Conservation (phyloP, 2,113 vertebrate species). For the Bos taurus region DNA sequence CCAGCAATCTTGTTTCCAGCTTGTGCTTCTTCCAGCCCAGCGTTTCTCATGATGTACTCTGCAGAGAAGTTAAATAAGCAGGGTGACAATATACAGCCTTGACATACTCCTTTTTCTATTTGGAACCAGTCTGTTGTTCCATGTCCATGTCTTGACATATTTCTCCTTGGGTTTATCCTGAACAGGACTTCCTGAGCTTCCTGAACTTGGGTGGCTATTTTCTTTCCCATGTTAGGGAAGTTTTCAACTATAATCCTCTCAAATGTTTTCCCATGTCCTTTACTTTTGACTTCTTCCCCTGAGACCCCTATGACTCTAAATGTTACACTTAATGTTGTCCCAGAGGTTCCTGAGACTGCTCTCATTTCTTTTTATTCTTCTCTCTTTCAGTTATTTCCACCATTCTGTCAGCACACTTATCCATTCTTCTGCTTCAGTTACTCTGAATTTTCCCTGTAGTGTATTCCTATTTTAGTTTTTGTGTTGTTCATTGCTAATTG, state of each 20-base stretch:
- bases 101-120: no score
- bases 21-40: no score
- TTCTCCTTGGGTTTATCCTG: background rate
- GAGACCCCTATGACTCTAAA: background rate
- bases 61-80: no score
- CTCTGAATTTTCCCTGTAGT: background rate
- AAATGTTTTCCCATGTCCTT: background rate
- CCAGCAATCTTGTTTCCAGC: no score
- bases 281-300: background rate
- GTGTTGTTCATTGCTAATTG: background rate
- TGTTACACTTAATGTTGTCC: background rate
- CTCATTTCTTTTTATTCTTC: background rate
- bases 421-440: background rate
- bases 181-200: background rate
- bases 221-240: background rate
- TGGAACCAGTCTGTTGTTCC: no score
- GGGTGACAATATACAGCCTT: no score
- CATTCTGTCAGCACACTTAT: background rate
- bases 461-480: background rate
- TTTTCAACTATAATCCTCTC: background rate
- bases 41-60: no score
- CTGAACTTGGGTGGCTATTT: background rate
- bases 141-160: background rate
- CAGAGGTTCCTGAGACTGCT: background rate
- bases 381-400: background rate